Evolutionary conservation across 2,113 vertebrate genomes (phyloP), one percentile per base, ranked within the genome.

Genomic region (Lonchura striata): DNA sequence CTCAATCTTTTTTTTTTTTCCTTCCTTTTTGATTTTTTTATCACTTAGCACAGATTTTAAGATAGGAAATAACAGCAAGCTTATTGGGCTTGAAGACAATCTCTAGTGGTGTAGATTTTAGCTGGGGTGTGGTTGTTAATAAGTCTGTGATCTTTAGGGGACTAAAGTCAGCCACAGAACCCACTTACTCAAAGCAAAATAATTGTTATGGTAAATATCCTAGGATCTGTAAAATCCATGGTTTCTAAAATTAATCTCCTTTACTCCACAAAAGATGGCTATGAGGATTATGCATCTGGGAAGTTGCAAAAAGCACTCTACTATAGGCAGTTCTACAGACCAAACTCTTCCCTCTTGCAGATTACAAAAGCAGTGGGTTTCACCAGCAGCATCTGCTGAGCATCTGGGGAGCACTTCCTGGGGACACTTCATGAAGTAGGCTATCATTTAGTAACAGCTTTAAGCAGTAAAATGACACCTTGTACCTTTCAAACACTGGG

Each of bases 11-110:
- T n/a, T 90, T 50, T 39, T 54, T 90, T 35, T 25, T 4, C 33
- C 6, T 68, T 59, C 56, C 49, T 74, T 88, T 88, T 72, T 4
- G 23, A 25, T 63, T 30, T 27, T 89, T 93, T 80, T 90, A 92
- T 88, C 94, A 88, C 65, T 64, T 92, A 90, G 81, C 74, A 82
- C 44, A 93, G 72, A 56, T 64, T 77, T 44, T 66, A 52, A 72
- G 39, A 56, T 75, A 93, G 77, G 91, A 95, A 96, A 86, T 75
- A 97, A 94, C 1, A 85, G 69, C 33, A 90, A 92, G 39, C 81
- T 95, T 71, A 89, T 44, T 95, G 70, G 85, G n/a, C 88, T 95
- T 46, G 71, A 66, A 88, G 85, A 57, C 71, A 94, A 88, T 84
- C 88, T 83, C 64, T 84, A 90, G 82, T 71, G 82, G 44, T 54